Base-by-base conservation (phyloP, 92 coral and sea anemone species). In the Porites evermanni region DNA sequence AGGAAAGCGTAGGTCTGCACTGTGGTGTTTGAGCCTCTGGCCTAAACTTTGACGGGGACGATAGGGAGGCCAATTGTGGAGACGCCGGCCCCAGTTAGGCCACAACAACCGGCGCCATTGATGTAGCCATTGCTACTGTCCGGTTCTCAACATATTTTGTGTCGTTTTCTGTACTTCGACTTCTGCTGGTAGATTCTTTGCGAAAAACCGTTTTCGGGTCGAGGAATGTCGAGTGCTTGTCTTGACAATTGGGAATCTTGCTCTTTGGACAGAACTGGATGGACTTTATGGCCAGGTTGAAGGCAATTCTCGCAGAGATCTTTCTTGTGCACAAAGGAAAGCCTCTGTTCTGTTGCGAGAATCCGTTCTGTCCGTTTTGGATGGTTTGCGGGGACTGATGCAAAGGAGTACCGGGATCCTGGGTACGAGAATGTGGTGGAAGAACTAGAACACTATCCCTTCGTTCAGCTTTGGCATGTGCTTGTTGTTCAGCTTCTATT, bases 401-500 rank as follows among this genome's bases (percentile, higher is more conserved):
- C n/a, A 8, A 6, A 38, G 67, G 68, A 14, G 56, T 32, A 69
- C 77, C 6, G 18, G 19, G 69, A 53, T 56, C 85, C 67, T 70
- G 85, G 23, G 77, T 53, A 7, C 58, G 53, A 77, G 26, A 24
- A 24, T 24, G 26, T 24, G 26, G 26, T 24, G 26, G n/a, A n/a
- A n/a, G 1, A 24, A 24, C 26, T 24, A 24, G 26, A 24, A 24
- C 26, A 24, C 1, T 24, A n/a, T 81, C 68, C 17, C 59, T 66
- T 70, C 17, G 85, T 69, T 81, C 85, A 69, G 85, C 85, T 24
- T 3, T 19, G 24, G 75, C 82, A 21, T 87, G 81, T 8, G 53
- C 91, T 64, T 69, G 61, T 64, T 77, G 59, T 70, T 85, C 90
- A 1, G 87, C 90, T 8, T 80, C 90, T 67, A 72, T 68, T 64